Percentiles rank a stretch among this genome's conserved stretches.
These are phyloP conservation scores for Julus scandinavius DNA, from an alignment of 2,888 invertebrate species.

Conservation along the genomic window DNA sequence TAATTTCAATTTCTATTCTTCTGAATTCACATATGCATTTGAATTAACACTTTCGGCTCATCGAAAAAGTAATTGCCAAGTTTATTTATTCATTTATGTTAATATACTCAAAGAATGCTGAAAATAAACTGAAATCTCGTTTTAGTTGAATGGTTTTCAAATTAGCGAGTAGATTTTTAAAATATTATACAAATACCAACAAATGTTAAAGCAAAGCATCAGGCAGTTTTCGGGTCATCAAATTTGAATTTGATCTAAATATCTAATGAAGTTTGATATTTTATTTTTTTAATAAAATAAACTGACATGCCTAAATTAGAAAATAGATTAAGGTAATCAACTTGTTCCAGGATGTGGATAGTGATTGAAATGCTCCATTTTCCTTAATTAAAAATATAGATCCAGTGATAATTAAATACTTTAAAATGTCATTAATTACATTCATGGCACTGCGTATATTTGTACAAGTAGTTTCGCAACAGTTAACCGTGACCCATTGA, in stretches of 20 bases:
- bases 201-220: too few species aligned
- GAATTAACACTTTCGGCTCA: not conserved
- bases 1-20: not conserved
- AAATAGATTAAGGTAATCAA: slow-evolving; percentile 17
- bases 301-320: not conserved
- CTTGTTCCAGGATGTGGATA: not conserved
- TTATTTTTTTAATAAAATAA: not conserved
- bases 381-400: not conserved
- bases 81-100: not conserved
- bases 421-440: not conserved
- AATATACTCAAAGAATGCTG: not conserved
- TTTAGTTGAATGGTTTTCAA: not conserved
- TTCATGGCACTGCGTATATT: not conserved
- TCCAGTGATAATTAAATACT: not conserved
- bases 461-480: not conserved
- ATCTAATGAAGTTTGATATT: not conserved
- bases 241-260: slow-evolving; percentile 6
- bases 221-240: not conserved
- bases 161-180: not conserved
- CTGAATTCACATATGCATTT: not conserved
- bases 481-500: not conserved
- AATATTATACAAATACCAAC: too few species aligned
- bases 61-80: not conserved
- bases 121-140: not conserved
- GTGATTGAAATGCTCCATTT: not conserved